These are phyloP conservation scores for Pangasius djambal DNA, from an alignment of 2,797 vertebrate species.

Conservation along the genomic window DNA sequence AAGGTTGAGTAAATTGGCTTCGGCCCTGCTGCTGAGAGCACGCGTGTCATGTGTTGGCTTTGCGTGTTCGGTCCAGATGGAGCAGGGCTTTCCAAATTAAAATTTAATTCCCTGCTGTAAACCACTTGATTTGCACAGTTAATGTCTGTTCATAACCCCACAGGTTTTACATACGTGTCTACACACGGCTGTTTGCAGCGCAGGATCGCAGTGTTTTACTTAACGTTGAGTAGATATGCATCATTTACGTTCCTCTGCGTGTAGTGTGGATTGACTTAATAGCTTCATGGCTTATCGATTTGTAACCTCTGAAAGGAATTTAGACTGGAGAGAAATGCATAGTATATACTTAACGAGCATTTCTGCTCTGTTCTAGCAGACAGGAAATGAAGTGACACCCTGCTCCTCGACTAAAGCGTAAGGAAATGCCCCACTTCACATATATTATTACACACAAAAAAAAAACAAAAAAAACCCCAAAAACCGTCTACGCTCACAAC, in stretches of 20 bases:
- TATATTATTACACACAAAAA: neutral
- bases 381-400: neutral
- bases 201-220: neutral
- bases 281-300: neutral
- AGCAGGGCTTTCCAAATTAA: slow-evolving; percentile 41
- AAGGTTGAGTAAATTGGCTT: slow-evolving; percentile 57
- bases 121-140: slow-evolving; percentile 9
- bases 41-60: slow-evolving; percentile 39
- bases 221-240: neutral
- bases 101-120: slow-evolving; percentile 37
- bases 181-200: neutral
- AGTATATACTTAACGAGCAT: neutral
- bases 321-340: neutral
- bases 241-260: too few species aligned
- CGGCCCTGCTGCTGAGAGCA: slow-evolving; percentile 40
- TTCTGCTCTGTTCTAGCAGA: neutral
- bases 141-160: neutral
- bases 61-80: slow-evolving; percentile 39
- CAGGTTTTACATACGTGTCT: neutral
- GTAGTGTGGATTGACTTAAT: neutral
- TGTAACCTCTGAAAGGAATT: neutral
- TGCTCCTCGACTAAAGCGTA: too few species aligned
- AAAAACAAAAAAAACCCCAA: neutral
- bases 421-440: neutral
- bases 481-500: too few species aligned